Evolutionary conservation across 2,888 invertebrate species (phyloP), one percentile per base, ranked within the genome.

Genomic region (Yponomeuta plumbellus): DNA sequence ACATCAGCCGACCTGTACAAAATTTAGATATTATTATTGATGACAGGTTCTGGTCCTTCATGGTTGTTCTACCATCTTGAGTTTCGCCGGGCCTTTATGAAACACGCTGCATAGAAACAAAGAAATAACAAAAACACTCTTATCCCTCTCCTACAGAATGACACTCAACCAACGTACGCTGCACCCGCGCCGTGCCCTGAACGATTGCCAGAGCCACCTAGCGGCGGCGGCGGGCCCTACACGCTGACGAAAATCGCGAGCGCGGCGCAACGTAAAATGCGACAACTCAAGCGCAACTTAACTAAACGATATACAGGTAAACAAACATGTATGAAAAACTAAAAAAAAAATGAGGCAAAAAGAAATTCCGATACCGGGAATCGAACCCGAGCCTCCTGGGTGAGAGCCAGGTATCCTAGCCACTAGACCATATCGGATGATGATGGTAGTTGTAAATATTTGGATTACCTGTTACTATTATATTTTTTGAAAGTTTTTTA

Each of bases 221-320:
- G 89, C 63, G 74, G 83, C 2, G 84, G 83, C 13, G 89, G 89
- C 68, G 93, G 93, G 59, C 92, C 92, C 61, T 94, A 95, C 83
- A 94, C 94, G 0, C 92, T 95, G 22, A 94, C 93, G 0, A 92
- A 92, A 75, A 91, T 94, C 71, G 93, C 93, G n/a, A 93, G 92
- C 74, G 92, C 93, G 0, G 94, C 94, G 4, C 90, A 90, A 70
- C 79, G 81, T 67, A 93, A 93, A 76, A 94, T 95, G 91, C 92
- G 93, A 68, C 93, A 94, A 74, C 91, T 95, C 70, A 93, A 93
- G 74, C 91, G 94, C 69, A 95, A 94, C 74, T 92, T 94, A 69
- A 93, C 93, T n/a, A 93, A 94, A 73, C 77, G 88, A 80, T 90
- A 90, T 70, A 83, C 87, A 44, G 90, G 91, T 91, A 68, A 76